These are phyloP conservation scores for Crenuchus spilurus DNA, from an alignment of 2,797 vertebrate genomes.

Conservation along the genomic window DNA sequence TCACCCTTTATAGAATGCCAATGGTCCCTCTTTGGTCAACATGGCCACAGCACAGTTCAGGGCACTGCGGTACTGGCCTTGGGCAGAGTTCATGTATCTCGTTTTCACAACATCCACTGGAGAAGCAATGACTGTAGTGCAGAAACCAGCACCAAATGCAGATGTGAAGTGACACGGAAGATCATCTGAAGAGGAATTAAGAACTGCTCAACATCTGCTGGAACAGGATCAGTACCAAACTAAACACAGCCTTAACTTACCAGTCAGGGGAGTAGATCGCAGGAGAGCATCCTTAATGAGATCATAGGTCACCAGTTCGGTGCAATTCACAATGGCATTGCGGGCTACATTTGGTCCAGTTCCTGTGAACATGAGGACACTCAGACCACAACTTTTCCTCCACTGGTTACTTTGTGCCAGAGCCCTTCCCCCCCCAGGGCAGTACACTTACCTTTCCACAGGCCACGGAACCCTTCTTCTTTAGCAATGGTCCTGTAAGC, in stretches of 20 bases:
- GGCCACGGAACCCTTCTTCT: conserved; percentile 76
- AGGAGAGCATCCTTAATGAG: conserved; percentile 86
- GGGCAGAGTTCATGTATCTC: conserved; percentile 89
- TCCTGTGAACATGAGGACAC: conserved; percentile 65
- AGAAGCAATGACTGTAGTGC: conserved; percentile 81
- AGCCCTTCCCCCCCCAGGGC: background rate
- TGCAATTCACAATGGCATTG: conserved; percentile 87
- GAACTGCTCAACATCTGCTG: background rate
- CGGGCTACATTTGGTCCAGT: conserved; percentile 84
- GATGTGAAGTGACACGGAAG: conserved; percentile 85
- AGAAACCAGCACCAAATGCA: conserved; percentile 82
- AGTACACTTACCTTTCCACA: conserved; percentile 77
- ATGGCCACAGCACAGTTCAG: conserved; percentile 85
- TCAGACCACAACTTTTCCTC: background rate
- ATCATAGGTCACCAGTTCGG: conserved; percentile 89
- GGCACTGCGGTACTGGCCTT: conserved; percentile 81
- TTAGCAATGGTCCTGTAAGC: conserved; percentile 81
- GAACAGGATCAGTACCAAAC: too few relatives aligned
- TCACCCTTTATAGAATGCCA: conserved; percentile 92
- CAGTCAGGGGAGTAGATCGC: conserved; percentile 78
- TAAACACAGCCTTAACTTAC: conserved; percentile 67
- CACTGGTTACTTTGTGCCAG: background rate
- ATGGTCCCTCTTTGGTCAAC: conserved; percentile 84
- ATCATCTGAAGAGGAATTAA: conserved; percentile 73
- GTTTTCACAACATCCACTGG: conserved; percentile 84